These are phyloP conservation scores for Shargacucullia verbasci DNA, from an alignment of 2,888 invertebrate genomes.

Conservation along the genomic window DNA sequence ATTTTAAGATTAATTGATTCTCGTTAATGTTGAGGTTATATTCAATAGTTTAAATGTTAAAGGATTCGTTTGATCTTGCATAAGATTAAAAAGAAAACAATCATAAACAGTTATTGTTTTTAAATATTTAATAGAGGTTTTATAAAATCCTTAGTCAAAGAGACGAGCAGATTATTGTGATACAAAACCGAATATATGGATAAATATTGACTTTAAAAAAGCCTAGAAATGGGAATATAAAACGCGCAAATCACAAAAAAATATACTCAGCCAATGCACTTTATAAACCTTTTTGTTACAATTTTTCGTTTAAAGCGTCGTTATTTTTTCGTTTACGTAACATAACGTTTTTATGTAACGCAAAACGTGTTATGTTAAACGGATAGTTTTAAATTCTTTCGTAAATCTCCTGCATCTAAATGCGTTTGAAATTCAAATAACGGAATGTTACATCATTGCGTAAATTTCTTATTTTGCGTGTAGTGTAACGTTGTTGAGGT, in stretches of 20 bases:
- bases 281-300: background rate
- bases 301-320: background rate
- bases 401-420: constrained; percentile 15
- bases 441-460: constrained; percentile 10
- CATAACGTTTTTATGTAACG: constrained; percentile 27
- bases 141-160: no score
- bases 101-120: no score
- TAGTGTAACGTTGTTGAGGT: background rate
- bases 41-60: no score
- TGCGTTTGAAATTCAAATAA: constrained; percentile 25
- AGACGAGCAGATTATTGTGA: no score
- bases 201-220: no score
- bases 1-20: constrained; percentile 13
- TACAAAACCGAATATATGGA: no score
- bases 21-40: background rate
- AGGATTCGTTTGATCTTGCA: no score
- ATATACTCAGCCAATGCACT: background rate
- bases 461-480: no score
- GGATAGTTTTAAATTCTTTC: constrained; percentile 13
- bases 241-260: no score
- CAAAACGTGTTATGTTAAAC: constrained; percentile 14
- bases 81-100: no score
- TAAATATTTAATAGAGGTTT: no score
- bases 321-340: background rate
- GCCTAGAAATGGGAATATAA: no score